Base-by-base conservation (phyloP, 1,140 invertebrate genomes). In the Cheumatopsyche charites region DNA sequence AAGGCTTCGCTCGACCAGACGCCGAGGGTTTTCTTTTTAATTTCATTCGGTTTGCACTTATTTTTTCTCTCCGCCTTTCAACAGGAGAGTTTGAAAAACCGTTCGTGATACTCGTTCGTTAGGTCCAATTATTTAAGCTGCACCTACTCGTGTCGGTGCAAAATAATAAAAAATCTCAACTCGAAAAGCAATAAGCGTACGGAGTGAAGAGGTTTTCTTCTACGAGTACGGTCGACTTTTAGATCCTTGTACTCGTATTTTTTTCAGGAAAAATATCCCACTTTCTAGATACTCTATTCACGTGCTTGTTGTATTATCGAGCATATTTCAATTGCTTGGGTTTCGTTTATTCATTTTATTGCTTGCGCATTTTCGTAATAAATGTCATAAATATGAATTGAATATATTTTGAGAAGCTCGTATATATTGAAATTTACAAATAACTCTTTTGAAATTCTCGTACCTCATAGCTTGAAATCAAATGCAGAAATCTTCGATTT, bases 71-170 rank as follows among this genome's bases (percentile, higher is more conserved):
- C 9, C 29, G 29, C 9, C 9, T 36, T 36, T 36, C 29, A 36
- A 36, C 29, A 3, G 9, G 29, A 4, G 29, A 36, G 52, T 15
- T 36, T n/a, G n/a, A 12, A 42, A 55, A 36, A 67, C 65, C 25
- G 58, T 69, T 65, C 73, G 23, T 55, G 69, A 74, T 74, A 49
- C 68, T 70, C 66, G 71, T 65, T 71, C 73, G 69, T 74, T 74
- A 74, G 62, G 63, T 62, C 73, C 69, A 74, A 71, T 74, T 74
- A 74, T 71, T 74, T 61, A 7, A 21, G 52, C 43, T 49, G 19
- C 45, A 49, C 43, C 52, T 45, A 42, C 67, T 43, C 15, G 36
- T 47, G 43, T n/a, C 12, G 43, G 43, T 13, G 15, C 6, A 58
- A 26, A 58, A 58, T 58, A 58, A 58, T 58, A 58, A 25, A 58